Evolutionary conservation across 2,888 invertebrate genomes (phyloP), one percentile per base, ranked within the genome.

Genomic region (Griposia aprilina): DNA sequence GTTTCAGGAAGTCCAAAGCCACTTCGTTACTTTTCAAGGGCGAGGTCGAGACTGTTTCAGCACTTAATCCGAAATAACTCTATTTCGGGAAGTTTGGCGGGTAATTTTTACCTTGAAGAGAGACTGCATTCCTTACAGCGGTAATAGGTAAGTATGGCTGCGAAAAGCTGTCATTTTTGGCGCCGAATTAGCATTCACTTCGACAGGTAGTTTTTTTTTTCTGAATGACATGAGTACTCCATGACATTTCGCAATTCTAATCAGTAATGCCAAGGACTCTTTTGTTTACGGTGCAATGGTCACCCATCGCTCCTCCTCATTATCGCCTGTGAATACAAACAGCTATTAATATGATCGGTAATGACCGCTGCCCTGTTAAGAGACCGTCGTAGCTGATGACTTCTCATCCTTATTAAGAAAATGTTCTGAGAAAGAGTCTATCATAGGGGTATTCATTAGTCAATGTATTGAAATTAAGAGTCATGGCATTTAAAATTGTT

Each of bases 271-370:
- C 90, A 91, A 91, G 90, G 90, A 74, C 89, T 83, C 83, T 81
- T 88, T 91, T 91, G 88, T 91, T 88, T 88, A 89, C 86, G 65
- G 82, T 85, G 85, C 87, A 85, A 81, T 76, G 88, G 86, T 91
- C 87, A 90, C 89, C 90, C 90, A 87, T 83, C 83, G 91, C 78
- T 82, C 88, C 89, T 83, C 89, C 76, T 78, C 72, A 87, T 80
- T 80, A 81, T 84, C 82, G 82, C 79, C 78, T 71, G 69, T 87
- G 93, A 89, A 93, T 93, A 93, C 92, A 92, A 93, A 93, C 89
- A 83, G 89, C 91, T 84, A 83, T 81, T 93, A 92, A 91, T 91
- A 86, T 70, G 87, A 76, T 82, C 78, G 87, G 88, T 92, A 92
- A 91, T 90, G 90, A 91, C 76, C 84, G 86, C 80, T 91, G 91